Base-by-base conservation (phyloP, 2,113 vertebrate genomes). In the Raphicerus campestris region DNA sequence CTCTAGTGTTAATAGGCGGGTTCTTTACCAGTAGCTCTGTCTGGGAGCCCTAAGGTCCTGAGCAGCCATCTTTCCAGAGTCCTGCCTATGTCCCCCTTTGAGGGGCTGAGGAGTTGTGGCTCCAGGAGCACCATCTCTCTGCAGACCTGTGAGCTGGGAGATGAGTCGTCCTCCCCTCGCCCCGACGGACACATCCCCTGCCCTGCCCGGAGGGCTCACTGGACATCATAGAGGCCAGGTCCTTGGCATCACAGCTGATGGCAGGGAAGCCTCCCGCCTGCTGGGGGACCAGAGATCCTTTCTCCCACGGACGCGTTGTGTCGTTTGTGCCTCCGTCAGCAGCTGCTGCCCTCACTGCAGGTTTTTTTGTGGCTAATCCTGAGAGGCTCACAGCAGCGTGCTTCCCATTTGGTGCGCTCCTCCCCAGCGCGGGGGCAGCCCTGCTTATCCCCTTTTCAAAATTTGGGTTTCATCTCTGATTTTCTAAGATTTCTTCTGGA, bases 361-460 rank as follows among this genome's bases (percentile, higher is more conserved):
- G 32, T 10, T 10, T 9, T n/a, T 51, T 96, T 96, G 96, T 96
- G 94, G 35, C 81, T 94, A 30, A 96, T 85, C 92, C 80, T 17
- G n/a, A 10, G 87, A 75, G 58, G 96, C 75, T 78, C 80, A 42
- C 13, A 56, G 49, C 28, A 13, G 35, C 53, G 3, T 0, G 42
- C 78, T 77, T 42, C 55, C 39, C 42, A 2, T 45, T 16, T 35
- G 32, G 70, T 7, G 56, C 39, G 4, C 30, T 7, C 22, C 10
- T 28, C 17, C 55, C 39, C 3, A 11, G 51, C 3, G 53, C 28
- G 20, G 7, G n/a, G 3, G 6, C 35, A 1, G 6, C 61, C 58
- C 42, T 14, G 24, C 90, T 30, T 7, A 3, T 42, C 0, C 26
- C 24, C 30, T 15, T 11, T 30, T 16, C 0, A 17, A 5, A 10